Base-by-base conservation (phyloP, 2,797 vertebrate species). In the Coilia nasus region DNA sequence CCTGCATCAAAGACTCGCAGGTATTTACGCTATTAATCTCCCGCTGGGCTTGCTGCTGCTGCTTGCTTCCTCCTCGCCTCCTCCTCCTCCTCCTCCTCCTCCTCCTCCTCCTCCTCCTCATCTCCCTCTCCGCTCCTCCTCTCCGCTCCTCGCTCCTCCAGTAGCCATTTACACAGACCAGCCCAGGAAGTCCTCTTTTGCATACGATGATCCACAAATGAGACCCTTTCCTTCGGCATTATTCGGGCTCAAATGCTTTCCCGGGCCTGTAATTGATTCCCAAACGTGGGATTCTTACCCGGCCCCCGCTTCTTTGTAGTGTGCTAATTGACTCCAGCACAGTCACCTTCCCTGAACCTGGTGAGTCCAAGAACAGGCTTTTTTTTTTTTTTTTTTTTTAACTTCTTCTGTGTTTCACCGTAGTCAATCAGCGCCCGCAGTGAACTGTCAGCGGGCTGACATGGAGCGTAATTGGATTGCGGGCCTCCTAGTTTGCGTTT, bases 1-100 rank as follows among this genome's bases (percentile, higher is more conserved):
- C 88, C 85, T 91, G 89, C 84, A 84, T 87, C 83, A 86, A 87
- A 89, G 28, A 83, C 80, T 84, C 85, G 75, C 57, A 87, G 87
- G 81, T 83, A 84, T 87, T 85, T 87, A 82, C 81, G 81, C 67
- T 83, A 89, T 87, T 88, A 83, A 86, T 87, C 86, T 87, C 83
- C 78, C 31, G 56, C 15, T 83, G 47, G 25, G n/a, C 21, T 14
- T 21, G 25, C 46, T 44, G 44, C 17, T 44, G 44, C 44, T 57
- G 12, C 19, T n/a, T 57, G 31, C 35, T 59, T 54, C 82, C 81
- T 21, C 35, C 25, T 80, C 41, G 50, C 21, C 75, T 19, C 7
- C 14, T 59, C 62, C 50, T 54, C 11, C 25, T 35, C 21, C 46
- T 83, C 21, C 23, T 71, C 6, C 83, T 82, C 67, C n/a, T 56